A percentile compares a stretch with the other conserved stretches of the same genome.
These are phyloP conservation scores for Eumeta japonica DNA, from an alignment of 1,140 invertebrate species.

Conservation along the genomic window DNA sequence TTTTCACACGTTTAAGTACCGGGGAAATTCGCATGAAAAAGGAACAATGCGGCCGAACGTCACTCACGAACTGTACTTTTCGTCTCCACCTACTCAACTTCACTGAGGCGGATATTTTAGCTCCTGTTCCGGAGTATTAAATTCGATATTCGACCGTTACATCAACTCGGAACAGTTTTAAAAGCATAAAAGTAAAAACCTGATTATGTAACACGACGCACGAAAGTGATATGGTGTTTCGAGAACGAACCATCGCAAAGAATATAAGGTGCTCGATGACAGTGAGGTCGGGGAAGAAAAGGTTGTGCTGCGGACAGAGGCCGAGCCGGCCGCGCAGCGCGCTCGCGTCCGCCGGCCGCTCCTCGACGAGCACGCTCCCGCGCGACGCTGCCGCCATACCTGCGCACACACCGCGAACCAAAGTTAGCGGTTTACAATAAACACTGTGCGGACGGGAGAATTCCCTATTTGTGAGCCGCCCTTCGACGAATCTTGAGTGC, in stretches of 20 bases:
- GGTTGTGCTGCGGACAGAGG: conserved; percentile 81
- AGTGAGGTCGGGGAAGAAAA: conserved; percentile 75
- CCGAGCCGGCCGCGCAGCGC: conserved; percentile 60
- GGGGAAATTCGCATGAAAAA: no score
- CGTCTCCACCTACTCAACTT: no score
- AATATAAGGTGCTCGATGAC: conserved; percentile 76
- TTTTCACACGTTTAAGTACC: no score
- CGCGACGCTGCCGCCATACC: conserved; percentile 13
- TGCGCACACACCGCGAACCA: no score
- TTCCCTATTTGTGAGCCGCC: no score
- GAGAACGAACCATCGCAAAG: conserved; percentile 61
- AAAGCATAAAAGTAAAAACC: background rate
- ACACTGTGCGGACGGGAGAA: no score
- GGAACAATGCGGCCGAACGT: no score
- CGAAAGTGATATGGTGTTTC: background rate
- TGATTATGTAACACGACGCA: background rate
- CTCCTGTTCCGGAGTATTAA: no score
- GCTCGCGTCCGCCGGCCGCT: conserved; percentile 6
- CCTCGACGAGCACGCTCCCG: conserved; percentile 10
- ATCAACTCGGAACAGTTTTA: background rate
- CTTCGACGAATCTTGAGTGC: no score
- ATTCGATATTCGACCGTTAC: background rate
- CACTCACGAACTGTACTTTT: no score
- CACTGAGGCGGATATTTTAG: no score
- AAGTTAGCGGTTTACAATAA: no score